Evolutionary conservation across 2,888 invertebrate genomes (phyloP), one percentile per base, ranked within the genome.

Genomic region (Tetropium fuscum): DNA sequence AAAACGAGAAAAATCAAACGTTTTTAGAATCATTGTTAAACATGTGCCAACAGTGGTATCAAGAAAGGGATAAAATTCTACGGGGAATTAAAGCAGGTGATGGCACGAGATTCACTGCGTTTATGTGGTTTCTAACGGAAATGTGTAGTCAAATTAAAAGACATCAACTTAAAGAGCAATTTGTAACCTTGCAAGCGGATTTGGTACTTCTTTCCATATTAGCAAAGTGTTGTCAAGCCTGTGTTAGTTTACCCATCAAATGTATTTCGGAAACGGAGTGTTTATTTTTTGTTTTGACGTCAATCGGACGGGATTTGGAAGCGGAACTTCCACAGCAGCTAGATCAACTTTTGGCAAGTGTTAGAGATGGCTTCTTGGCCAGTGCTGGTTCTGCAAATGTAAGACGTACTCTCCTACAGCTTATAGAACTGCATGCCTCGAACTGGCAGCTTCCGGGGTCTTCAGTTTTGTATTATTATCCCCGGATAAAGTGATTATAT

Each of bases 371-470:
- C 5, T 94, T 95, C 83, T 86, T 95, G 70, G 87, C 90, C 8
- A 87, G 88, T 34, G 86, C 86, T 22, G 90, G 91, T 11, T 87
- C 90, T 44, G 89, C 92, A 2, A 87, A 89, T 67, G 91, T 93
- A 63, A 88, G 93, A 69, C 92, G 93, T 78, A 94, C 94, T 1
- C 84, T 96, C 58, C 85, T 95, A 63, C 95, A 96, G 82, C 85
- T 96, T 56, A 94, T 96, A 69, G 96, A 96, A 81, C 85, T 95
- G 55, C 93, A 94, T 81, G 95, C 95, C 1, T 92, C 93, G 0
- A 90, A 92, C 80, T 96, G 95, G 95, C 93, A 94, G 79, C 86
- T 96, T 66, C 92, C 94, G 13, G 94, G 94, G 54, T 92, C 93
- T 44, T 93, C 95, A 2, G 92, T 95, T 53, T 88, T 94, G 55